phyloP scores from a whole-genome alignment of 92 coral and sea anemone species.

The Isaurus tuberculatus region DNA sequence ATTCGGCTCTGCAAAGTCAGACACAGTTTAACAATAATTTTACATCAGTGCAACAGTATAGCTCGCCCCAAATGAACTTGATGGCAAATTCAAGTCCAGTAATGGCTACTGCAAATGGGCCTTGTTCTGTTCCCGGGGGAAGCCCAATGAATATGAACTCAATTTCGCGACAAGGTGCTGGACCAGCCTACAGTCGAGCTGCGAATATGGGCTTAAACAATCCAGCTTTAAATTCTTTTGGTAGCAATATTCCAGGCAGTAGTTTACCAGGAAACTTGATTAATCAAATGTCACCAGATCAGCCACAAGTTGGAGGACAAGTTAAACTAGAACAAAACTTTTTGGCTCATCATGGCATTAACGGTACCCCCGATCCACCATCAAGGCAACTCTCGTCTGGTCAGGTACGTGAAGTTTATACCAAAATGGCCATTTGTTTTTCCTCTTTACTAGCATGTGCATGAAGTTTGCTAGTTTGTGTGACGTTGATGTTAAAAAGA shows the following conservation, averaged over 20 bases:
- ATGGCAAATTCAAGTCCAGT: constrained; percentile 69
- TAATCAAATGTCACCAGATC: constrained; percentile 76
- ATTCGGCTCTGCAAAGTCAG: constrained; percentile 79
- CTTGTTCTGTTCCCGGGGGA: constrained; percentile 69
- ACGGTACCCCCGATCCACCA: constrained; percentile 87
- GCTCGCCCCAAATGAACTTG: constrained; percentile 78
- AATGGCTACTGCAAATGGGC: constrained; percentile 91
- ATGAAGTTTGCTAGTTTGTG: not conserved
- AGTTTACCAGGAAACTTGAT: constrained; percentile 61
- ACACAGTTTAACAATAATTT: constrained; percentile 63
- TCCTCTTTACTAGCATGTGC: not conserved
- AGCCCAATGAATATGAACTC: constrained; percentile 73
- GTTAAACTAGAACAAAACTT: constrained; percentile 74
- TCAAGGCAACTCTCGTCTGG: constrained; percentile 70
- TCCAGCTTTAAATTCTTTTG: constrained; percentile 74
- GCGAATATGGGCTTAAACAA: constrained; percentile 80
- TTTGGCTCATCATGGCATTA: constrained; percentile 74
- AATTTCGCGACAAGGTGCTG: constrained; percentile 75
- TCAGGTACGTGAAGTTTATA: constrained; percentile 71
- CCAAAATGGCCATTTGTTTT: constrained; percentile 6
- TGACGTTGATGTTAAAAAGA: constrained; percentile 1
- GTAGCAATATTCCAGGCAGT: constrained; percentile 37
- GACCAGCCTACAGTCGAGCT: constrained; percentile 74
- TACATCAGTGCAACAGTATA: constrained; percentile 82
- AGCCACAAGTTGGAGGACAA: constrained; percentile 63